Conservation (phyloP, 2,888 invertebrate species). For the Plagodis pulveraria region DNA sequence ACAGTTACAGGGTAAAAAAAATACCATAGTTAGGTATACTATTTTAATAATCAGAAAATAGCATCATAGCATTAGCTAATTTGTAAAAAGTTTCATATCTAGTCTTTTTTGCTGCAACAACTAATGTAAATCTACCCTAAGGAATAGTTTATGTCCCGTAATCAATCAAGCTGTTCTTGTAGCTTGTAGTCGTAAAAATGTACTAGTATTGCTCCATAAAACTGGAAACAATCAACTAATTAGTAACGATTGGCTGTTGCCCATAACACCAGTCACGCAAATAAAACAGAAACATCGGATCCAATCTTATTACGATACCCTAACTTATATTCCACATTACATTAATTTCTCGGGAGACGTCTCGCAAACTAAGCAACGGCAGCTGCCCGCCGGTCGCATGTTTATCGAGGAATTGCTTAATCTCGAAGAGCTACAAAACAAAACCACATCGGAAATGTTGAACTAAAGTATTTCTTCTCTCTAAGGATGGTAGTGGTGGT, state of each 20-base stretch:
- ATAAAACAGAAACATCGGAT: conserved; percentile 71
- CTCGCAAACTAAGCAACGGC: conserved; percentile 75
- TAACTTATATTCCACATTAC: conserved; percentile 77
- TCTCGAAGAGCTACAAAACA: conserved; percentile 83
- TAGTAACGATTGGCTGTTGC: conserved; percentile 49
- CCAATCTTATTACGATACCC: conserved; percentile 69
- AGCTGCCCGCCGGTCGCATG: conserved; percentile 76
- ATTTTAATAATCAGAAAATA: no score
- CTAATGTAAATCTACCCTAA: conserved; percentile 20
- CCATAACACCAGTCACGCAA: conserved; percentile 64
- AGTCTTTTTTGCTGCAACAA: not conserved
- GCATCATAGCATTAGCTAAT: no score
- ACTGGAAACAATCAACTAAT: conserved; percentile 44
- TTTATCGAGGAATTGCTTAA: conserved; percentile 83
- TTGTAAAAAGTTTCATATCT: no score
- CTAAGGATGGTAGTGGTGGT: conserved; percentile 76
- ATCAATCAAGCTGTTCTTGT: conserved; percentile 28
- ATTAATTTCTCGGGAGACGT: conserved; percentile 82
- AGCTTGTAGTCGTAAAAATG: conserved; percentile 30
- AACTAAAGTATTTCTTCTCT: conserved; percentile 83
- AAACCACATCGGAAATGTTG: conserved; percentile 82
- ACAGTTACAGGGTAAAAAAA: no score
- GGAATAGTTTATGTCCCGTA: conserved; percentile 19
- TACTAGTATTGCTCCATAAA: conserved; percentile 29
- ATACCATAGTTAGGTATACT: no score